Base-by-base conservation (phyloP, 2,113 vertebrate species). In the Pelvicachromis taeniatus region DNA sequence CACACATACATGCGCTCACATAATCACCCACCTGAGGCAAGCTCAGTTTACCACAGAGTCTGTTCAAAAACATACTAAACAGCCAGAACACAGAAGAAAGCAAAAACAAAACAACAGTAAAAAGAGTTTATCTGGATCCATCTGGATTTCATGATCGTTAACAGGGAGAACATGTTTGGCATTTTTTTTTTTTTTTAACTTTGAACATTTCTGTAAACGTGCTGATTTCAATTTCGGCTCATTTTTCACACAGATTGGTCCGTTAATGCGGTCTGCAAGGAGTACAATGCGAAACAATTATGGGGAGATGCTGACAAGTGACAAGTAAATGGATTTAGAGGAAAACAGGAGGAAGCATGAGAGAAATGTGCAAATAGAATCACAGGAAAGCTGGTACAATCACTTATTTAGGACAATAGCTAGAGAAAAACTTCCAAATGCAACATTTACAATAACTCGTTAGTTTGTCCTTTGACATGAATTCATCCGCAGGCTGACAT, bases 1-100 rank as follows among this genome's bases (percentile, higher is more conserved):
- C 80, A 56, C 63, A 77, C 77, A 81, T 55, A 77, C 86, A 81
- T 77, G 75, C n/a, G 58, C 79, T 52, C 81, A 63, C 81, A 81
- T 81, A 77, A 77, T 61, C 78, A 53, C 70, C 81, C 86, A 94
- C 93, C 87, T 87, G 77, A 78, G 84, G 78, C 82, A 61, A 87
- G 73, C 79, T 78, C 70, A 81, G 73, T 85, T 82, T 70, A 61
- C 81, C 81, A 79, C 56, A 23, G 38, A 78, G 52, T 77, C 83
- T 86, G 80, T 89, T 81, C 75, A 61, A 78, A 65, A 80, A 80
- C 86, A 65, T 26, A 79, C 80, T 45, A 59, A 87, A 59, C 35
- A 83, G 78, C 61, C 65, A 61, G 52, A 84, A 73, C 38, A 82
- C 29, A 84, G 19, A 38, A 48, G 31, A 61, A 81, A 83, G 16